A percentile compares a stretch with the other conserved stretches of the same genome.
Conservation (phyloP, 2,113 vertebrate genomes). For the Promerops cafer region DNA sequence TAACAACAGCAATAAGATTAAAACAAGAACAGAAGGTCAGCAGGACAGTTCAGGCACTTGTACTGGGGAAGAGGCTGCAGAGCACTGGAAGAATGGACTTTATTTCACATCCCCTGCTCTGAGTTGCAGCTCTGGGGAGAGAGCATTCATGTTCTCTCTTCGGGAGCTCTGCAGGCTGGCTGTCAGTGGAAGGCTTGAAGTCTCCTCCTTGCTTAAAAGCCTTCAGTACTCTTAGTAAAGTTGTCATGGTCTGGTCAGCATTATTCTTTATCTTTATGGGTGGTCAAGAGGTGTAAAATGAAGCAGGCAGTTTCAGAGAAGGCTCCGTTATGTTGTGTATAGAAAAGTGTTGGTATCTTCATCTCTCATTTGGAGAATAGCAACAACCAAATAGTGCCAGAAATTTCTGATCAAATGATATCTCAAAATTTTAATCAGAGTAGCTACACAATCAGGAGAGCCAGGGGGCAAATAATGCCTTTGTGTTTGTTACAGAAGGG, state of each 20-base stretch:
- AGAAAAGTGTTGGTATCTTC: background rate
- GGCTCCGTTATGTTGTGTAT: background rate
- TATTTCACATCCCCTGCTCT: background rate
- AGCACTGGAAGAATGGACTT: background rate
- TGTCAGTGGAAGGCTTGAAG: background rate
- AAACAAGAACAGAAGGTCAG: background rate
- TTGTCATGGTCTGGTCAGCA: background rate
- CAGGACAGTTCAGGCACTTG: background rate
- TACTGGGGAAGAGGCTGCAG: background rate
- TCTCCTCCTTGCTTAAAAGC: background rate
- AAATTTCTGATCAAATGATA: background rate
- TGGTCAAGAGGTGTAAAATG: background rate
- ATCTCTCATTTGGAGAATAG: background rate
- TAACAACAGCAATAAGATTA: background rate
- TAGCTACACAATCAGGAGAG: background rate
- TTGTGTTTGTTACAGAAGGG: background rate
- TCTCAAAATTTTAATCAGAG: background rate
- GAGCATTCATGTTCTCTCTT: background rate
- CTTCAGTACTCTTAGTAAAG: background rate
- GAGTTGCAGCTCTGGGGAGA: background rate
- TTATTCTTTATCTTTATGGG: background rate
- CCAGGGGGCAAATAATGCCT: background rate
- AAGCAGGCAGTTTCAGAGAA: background rate
- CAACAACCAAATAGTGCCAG: background rate
- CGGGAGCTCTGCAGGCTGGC: background rate